Conservation (phyloP, 2,888 invertebrate species). For the Ethmia dodecea region DNA sequence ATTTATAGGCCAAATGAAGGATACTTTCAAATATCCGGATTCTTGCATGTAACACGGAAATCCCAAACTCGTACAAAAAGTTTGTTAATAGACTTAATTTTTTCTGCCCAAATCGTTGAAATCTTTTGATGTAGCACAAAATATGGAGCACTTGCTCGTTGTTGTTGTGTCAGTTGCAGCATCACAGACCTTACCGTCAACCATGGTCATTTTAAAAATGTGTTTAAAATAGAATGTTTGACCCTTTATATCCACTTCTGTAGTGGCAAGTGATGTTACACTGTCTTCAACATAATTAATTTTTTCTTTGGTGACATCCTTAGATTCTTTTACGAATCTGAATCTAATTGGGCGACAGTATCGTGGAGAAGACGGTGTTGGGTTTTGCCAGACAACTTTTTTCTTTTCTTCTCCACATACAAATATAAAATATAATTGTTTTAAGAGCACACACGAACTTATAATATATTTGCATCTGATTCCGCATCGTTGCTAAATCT, state of each 20-base stretch:
- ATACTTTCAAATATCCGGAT: not conserved
- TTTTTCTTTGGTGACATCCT: conserved; percentile 20
- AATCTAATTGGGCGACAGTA: conserved; percentile 27
- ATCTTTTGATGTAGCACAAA: conserved; percentile 9
- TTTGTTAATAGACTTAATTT: not conserved
- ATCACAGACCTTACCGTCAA: conserved; percentile 20
- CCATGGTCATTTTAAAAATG: conserved; percentile 15
- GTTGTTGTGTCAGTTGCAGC: conserved; percentile 17
- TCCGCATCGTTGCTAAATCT: conserved; percentile 13
- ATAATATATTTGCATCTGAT: conserved; percentile 20
- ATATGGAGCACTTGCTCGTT: conserved; percentile 12
- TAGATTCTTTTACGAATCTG: conserved; percentile 21
- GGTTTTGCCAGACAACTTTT: conserved; percentile 27
- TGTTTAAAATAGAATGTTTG: too few relatives aligned
- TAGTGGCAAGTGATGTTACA: too few relatives aligned
- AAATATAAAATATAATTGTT: conserved; percentile 16
- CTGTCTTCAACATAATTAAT: not conserved
- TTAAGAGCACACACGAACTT: conserved; percentile 24
- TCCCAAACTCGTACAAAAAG: not conserved
- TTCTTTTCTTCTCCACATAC: too few relatives aligned
- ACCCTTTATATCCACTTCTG: too few relatives aligned
- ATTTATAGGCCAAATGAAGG: not conserved
- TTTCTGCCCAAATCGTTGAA: conserved; percentile 3
- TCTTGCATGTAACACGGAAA: not conserved
- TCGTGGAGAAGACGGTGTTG: conserved; percentile 24